These are phyloP conservation scores for Axinella damicornis DNA, from an alignment of 37 sponge, comb jelly and placozoan genomes.

Conservation along the genomic window DNA sequence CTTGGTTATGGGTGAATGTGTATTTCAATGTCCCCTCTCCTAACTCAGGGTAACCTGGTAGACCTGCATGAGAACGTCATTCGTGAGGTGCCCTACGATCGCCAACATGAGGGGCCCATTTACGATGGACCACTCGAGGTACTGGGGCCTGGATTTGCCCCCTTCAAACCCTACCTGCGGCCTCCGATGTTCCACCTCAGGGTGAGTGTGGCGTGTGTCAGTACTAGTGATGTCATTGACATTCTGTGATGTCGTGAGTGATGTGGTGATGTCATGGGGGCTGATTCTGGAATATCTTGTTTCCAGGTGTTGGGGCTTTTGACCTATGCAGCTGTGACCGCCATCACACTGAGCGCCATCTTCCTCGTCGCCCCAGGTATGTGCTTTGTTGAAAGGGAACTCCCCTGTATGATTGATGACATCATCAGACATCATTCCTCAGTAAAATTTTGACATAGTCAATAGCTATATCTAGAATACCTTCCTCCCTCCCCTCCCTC, in stretches of 20 bases:
- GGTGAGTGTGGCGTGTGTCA: slow-evolving; percentile 43
- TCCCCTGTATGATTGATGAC: not conserved
- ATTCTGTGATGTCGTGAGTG: not conserved
- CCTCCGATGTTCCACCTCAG: slow-evolving; percentile 72
- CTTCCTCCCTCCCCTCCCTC: too few species aligned
- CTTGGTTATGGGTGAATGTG: not conserved
- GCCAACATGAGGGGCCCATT: slow-evolving; percentile 56
- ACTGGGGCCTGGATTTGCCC: slow-evolving; percentile 86
- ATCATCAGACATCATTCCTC: too few species aligned
- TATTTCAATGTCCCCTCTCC: not conserved
- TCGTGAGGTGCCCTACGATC: slow-evolving; percentile 26
- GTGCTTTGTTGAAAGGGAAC: too few species aligned
- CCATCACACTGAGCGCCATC: slow-evolving; percentile 57
- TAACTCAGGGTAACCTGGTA: slow-evolving; percentile 67
- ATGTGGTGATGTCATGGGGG: too few species aligned
- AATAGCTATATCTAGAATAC: too few species aligned
- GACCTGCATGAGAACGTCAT: slow-evolving; percentile 75
- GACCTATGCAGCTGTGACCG: slow-evolving; percentile 36
- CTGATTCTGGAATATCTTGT: not conserved
- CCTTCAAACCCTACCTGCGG: slow-evolving; percentile 91
- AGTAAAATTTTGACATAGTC: too few species aligned
- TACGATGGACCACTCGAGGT: slow-evolving; percentile 67
- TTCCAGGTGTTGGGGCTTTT: slow-evolving; percentile 64
- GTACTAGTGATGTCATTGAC: not conserved
- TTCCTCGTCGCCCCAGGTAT: slow-evolving; percentile 77